Evolutionary conservation across 2,888 invertebrate genomes (phyloP).

Genomic region (Tridacna gigas): DNA sequence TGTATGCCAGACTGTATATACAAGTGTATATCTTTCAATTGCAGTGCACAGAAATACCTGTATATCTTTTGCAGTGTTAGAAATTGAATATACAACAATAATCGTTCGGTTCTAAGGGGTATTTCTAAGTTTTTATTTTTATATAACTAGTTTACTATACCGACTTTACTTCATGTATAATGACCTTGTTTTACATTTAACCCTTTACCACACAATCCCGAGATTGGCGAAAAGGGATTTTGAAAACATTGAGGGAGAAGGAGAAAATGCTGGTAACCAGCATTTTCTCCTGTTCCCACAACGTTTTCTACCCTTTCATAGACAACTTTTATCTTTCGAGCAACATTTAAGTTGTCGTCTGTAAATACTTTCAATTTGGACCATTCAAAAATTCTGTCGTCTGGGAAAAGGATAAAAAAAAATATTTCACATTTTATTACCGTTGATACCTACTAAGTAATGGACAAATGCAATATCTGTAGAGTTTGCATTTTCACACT

Average conservation of each 20-base stretch:
- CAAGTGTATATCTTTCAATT: background rate
- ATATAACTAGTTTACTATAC: background rate
- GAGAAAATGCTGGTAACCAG: background rate
- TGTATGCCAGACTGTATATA: background rate
- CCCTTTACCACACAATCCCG: background rate
- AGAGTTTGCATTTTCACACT: no score
- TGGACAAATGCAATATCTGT: no score
- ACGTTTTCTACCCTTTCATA: background rate
- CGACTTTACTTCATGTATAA: background rate
- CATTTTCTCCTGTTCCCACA: constrained; percentile 8
- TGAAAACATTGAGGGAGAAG: constrained; percentile 1
- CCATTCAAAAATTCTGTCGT: no score
- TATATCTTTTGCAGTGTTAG: background rate
- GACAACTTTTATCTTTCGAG: background rate
- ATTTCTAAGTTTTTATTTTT: background rate
- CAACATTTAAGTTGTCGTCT: no score
- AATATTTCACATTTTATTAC: no score
- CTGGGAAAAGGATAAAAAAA: no score
- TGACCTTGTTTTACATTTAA: background rate
- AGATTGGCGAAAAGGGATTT: no score
- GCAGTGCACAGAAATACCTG: background rate
- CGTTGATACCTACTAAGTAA: no score
- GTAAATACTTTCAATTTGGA: no score
- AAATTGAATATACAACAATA: background rate
- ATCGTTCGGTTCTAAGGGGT: background rate